Evolutionary conservation across 1,140 invertebrate genomes (phyloP).

Genomic region (Tyrophagus putrescentiae): DNA sequence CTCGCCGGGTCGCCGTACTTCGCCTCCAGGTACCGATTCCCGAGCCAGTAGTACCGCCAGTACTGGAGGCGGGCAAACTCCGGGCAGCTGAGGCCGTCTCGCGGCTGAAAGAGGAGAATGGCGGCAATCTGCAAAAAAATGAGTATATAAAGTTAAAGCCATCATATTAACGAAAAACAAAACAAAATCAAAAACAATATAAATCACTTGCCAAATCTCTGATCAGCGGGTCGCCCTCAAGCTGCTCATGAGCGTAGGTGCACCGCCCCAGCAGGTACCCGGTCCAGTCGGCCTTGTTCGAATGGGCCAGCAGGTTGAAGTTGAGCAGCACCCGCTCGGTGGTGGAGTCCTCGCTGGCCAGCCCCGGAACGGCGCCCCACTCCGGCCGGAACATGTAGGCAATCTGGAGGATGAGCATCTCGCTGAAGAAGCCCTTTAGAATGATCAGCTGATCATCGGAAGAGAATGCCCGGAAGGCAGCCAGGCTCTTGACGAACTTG

Average conservation of each 20-base stretch:
- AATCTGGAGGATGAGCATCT: neutral
- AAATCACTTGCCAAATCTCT: conserved; percentile 2
- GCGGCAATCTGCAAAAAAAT: neutral
- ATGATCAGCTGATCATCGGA: neutral
- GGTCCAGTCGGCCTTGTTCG: neutral
- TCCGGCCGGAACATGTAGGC: neutral
- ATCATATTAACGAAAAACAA: neutral
- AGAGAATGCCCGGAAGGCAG: neutral
- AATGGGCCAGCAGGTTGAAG: neutral
- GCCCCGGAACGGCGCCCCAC: neutral
- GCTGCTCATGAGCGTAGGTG: neutral
- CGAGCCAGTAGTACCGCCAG: no score
- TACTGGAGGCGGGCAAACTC: no score
- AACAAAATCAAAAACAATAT: neutral
- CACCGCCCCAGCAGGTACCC: neutral
- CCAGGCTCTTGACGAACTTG: neutral
- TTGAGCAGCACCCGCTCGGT: neutral
- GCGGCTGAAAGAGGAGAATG: neutral
- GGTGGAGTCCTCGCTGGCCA: neutral
- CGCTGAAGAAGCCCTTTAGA: neutral
- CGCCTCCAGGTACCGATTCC: no score
- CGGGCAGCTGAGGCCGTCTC: neutral
- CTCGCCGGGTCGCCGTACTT: no score
- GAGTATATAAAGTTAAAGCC: neutral
- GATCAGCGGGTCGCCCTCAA: neutral